Conservation (phyloP, 2,797 vertebrate genomes). For the Myripristis murdjan region DNA sequence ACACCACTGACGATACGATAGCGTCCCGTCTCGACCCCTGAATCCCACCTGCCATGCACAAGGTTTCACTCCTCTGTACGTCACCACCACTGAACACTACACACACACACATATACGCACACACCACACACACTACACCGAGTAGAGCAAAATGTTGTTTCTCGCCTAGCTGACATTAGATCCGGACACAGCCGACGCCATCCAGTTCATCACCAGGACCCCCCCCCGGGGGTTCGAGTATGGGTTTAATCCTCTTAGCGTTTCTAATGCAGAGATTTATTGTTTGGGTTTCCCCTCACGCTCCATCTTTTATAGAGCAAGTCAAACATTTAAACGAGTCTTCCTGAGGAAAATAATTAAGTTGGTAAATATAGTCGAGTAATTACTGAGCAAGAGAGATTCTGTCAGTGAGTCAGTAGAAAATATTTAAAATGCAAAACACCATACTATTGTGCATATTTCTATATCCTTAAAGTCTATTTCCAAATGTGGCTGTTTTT, state of each 20-base stretch:
- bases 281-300: slow-evolving; percentile 70
- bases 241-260: slow-evolving; percentile 35
- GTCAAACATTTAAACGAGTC: slow-evolving; percentile 79
- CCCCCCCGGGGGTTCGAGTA: slow-evolving; percentile 52
- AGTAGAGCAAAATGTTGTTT: slow-evolving; percentile 4
- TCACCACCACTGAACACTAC: slow-evolving; percentile 58
- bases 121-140: slow-evolving; percentile 61
- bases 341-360: slow-evolving; percentile 78
- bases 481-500: slow-evolving; percentile 83
- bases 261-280: slow-evolving; percentile 63
- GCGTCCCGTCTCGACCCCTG: too few species aligned
- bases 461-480: slow-evolving; percentile 83
- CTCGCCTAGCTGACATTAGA: slow-evolving; percentile 36
- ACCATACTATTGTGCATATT: slow-evolving; percentile 84
- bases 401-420: slow-evolving; percentile 63
- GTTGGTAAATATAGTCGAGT: slow-evolving; percentile 66
- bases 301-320: slow-evolving; percentile 74
- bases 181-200: slow-evolving; percentile 9
- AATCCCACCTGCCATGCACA: slow-evolving; percentile 43
- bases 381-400: slow-evolving; percentile 74
- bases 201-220: slow-evolving; percentile 25
- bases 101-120: too few species aligned
- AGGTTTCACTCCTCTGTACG: slow-evolving; percentile 42
- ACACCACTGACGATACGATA: slow-evolving; percentile 37
- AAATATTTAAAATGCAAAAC: slow-evolving; percentile 84